Conservation (phyloP, 2,888 invertebrate genomes). For the Lithosia quadra region DNA sequence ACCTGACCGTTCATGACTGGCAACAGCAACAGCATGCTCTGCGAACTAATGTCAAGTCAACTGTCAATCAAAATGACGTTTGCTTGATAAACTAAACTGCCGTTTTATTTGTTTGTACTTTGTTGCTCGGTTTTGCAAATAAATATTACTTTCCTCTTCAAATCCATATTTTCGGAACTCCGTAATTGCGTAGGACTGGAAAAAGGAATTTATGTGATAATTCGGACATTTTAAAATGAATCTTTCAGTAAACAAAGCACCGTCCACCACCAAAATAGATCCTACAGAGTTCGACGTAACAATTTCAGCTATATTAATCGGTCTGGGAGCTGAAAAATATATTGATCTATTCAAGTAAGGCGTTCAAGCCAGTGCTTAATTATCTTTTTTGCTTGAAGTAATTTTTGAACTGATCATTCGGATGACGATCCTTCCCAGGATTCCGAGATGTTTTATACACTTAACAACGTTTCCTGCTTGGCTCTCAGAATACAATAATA, state of each 20-base stretch:
- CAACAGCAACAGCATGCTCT: background rate
- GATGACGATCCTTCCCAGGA: too few species aligned
- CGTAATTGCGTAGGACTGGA: background rate
- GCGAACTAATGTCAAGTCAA: background rate
- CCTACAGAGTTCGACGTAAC: slow-evolving; percentile 77
- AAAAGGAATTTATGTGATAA: background rate
- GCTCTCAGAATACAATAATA: background rate
- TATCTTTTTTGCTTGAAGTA: background rate
- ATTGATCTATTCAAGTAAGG: slow-evolving; percentile 77
- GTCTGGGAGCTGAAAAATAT: slow-evolving; percentile 78
- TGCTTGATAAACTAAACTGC: background rate
- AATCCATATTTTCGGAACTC: background rate
- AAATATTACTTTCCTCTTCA: background rate
- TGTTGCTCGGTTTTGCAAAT: background rate
- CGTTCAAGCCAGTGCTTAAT: background rate
- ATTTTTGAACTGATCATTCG: background rate
- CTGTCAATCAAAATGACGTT: background rate
- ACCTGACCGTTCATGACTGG: background rate
- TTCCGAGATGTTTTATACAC: too few species aligned
- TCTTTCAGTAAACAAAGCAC: slow-evolving; percentile 28
- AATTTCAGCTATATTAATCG: slow-evolving; percentile 72
- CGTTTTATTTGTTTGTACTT: background rate
- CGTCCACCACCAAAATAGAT: slow-evolving; percentile 60
- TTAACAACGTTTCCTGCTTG: background rate
- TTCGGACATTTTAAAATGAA: slow-evolving; percentile 17